phyloP scores from a whole-genome alignment of 2,888 invertebrate species.

The Andrena trimmerana region DNA sequence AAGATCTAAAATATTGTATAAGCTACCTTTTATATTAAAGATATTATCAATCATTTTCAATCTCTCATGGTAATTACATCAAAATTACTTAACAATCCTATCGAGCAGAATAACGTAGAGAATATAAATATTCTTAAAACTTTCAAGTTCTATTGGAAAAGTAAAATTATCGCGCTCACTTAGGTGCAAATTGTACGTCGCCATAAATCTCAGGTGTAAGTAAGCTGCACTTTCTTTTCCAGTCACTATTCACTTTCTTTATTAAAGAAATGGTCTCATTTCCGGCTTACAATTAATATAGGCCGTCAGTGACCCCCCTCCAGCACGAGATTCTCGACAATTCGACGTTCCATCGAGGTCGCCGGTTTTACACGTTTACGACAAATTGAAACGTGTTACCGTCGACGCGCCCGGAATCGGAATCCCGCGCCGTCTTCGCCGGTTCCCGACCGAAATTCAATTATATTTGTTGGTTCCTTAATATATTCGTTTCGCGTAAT shows the following conservation, averaged over 20 bases:
- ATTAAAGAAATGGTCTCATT: not conserved
- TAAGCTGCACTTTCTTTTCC: not conserved
- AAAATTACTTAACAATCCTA: no score
- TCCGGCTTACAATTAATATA: not conserved
- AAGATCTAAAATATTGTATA: no score
- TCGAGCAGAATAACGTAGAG: no score
- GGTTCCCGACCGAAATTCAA: conserved; percentile 43
- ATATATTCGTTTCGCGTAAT: conserved; percentile 61
- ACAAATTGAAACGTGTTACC: conserved; percentile 50
- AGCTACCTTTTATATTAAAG: no score
- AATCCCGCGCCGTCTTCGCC: conserved; percentile 6
- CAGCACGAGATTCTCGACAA: not conserved
- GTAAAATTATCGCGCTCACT: not conserved
- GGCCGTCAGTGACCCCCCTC: not conserved
- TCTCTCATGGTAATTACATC: no score
- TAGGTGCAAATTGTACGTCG: not conserved
- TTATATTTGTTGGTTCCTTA: conserved; percentile 45
- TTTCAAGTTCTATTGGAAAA: not conserved
- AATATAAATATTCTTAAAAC: no score
- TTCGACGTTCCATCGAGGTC: conserved; percentile 22
- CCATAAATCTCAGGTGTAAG: not conserved
- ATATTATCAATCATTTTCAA: no score
- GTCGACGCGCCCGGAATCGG: conserved; percentile 42
- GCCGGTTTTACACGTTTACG: conserved; percentile 47
- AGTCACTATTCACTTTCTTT: not conserved